Evolutionary conservation across 2,113 vertebrate genomes (phyloP).

Genomic region (Mixornis gularis): DNA sequence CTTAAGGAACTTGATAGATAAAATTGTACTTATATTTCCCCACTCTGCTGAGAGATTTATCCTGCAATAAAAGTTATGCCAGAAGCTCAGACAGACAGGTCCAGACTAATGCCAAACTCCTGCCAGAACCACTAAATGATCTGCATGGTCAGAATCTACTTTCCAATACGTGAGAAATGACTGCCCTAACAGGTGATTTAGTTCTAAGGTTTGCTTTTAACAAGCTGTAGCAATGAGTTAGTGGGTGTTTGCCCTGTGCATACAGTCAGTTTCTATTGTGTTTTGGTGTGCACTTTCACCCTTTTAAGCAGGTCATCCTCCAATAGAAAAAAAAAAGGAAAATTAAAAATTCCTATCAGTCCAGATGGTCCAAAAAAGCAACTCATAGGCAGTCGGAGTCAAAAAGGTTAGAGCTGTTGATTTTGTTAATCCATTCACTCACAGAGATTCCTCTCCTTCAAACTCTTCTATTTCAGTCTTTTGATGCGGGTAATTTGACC

Average conservation of each 20-base stretch:
- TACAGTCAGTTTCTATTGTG: neutral
- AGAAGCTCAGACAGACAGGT: neutral
- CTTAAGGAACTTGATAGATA: neutral
- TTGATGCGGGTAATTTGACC: neutral
- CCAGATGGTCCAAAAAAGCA: constrained; percentile 18
- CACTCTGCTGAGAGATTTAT: neutral
- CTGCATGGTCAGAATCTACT: neutral
- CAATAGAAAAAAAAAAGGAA: neutral
- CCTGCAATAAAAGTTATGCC: neutral
- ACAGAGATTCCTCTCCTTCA: neutral
- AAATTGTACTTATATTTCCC: constrained; percentile 18
- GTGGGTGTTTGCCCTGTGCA: neutral
- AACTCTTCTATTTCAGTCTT: neutral
- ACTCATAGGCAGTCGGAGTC: neutral
- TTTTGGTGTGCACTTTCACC: neutral
- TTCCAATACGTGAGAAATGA: neutral
- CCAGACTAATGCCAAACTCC: neutral
- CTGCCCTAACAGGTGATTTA: neutral
- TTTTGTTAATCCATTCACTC: neutral
- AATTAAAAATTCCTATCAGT: neutral
- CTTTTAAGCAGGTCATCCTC: neutral
- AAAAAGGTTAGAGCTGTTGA: neutral
- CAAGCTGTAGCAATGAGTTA: neutral
- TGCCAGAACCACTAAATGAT: neutral
- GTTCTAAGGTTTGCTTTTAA: constrained; percentile 2